Evolutionary conservation across 2,888 invertebrate genomes (phyloP).

Genomic region (Epirrita christyi): DNA sequence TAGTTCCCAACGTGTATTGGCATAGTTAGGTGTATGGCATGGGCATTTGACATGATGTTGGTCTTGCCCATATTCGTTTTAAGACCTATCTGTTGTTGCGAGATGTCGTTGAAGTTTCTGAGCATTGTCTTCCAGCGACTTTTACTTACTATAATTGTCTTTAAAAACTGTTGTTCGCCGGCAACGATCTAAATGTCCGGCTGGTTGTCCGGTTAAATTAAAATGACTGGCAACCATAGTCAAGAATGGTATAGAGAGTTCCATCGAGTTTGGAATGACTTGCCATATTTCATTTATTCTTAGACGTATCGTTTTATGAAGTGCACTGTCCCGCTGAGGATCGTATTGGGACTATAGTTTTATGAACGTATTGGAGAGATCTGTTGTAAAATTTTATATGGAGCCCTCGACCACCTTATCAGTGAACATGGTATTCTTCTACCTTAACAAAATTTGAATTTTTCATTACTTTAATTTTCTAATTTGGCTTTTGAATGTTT

Average conservation of each 20-base stretch:
- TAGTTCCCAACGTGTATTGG: no score
- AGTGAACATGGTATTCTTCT: no score
- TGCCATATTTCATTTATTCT: constrained; percentile 59
- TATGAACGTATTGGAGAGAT: constrained; percentile 12
- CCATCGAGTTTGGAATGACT: constrained; percentile 60
- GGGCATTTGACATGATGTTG: no score
- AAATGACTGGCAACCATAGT: neutral
- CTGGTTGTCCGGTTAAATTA: constrained; percentile 4
- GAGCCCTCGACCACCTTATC: neutral
- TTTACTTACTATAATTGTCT: no score
- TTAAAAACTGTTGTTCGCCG: neutral
- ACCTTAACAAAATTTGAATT: no score
- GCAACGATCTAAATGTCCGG: neutral
- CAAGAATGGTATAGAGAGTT: constrained; percentile 53
- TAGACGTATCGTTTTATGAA: constrained; percentile 43
- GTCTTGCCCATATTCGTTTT: no score
- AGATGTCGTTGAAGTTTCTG: no score
- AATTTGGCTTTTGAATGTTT: no score
- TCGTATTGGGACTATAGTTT: constrained; percentile 29
- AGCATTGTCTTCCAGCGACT: no score
- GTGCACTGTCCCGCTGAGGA: constrained; percentile 32
- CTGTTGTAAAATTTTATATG: neutral
- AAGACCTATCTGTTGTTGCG: no score
- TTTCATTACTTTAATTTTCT: no score
- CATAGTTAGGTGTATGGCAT: no score